phyloP scores from a whole-genome alignment of 2,888 invertebrate genomes.

The Camponotus fellah region DNA sequence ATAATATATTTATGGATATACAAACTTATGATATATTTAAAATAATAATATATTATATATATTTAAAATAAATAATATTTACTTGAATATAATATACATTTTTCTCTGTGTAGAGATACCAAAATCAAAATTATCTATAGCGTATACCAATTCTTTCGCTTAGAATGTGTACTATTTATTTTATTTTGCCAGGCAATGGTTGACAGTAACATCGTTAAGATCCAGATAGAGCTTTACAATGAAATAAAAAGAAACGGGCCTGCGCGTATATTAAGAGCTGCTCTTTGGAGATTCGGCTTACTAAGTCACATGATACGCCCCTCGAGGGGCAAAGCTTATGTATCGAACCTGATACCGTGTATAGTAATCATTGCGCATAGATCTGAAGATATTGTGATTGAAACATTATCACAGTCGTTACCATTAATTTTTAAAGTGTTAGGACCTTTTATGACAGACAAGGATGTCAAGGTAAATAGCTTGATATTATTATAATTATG shows the following conservation, averaged over 20 bases:
- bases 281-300: constrained; percentile 92
- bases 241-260: constrained; percentile 93
- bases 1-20: too few relatives aligned
- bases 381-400: constrained; percentile 91
- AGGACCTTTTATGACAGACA: constrained; percentile 91
- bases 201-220: constrained; percentile 90
- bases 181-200: constrained; percentile 87
- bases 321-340: constrained; percentile 92
- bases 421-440: constrained; percentile 90
- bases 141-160: not conserved
- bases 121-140: not conserved
- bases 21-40: too few relatives aligned
- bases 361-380: constrained; percentile 91
- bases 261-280: constrained; percentile 91
- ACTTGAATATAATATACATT: too few relatives aligned
- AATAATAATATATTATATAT: too few relatives aligned
- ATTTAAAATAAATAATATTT: too few relatives aligned
- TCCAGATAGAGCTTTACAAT: constrained; percentile 93
- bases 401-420: constrained; percentile 89
- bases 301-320: constrained; percentile 92
- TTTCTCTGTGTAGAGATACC: too few relatives aligned
- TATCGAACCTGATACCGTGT: constrained; percentile 91
- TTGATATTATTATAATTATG: not conserved
- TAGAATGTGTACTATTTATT: not conserved
- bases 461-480: constrained; percentile 89